phyloP scores from a whole-genome alignment of 1,140 invertebrate species.

The Apis cerana region DNA sequence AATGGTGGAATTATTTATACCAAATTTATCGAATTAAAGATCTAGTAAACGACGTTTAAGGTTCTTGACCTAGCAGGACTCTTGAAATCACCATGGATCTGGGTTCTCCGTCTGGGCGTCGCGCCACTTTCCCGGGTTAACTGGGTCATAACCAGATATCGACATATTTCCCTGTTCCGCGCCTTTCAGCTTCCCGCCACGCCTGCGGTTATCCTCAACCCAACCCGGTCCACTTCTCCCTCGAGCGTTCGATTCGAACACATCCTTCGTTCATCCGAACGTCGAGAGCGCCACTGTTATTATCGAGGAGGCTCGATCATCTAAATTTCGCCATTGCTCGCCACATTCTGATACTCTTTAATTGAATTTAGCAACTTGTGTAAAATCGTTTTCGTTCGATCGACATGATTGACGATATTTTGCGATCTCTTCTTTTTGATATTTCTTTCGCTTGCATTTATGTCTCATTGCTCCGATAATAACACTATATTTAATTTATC shows the following conservation, averaged over 20 bases:
- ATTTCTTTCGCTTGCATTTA: not conserved
- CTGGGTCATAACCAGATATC: slow-evolving; percentile 61
- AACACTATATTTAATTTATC: no score
- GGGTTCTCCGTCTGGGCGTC: slow-evolving; percentile 17
- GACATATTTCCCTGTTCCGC: slow-evolving; percentile 49
- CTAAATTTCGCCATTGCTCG: no score
- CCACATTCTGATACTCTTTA: no score
- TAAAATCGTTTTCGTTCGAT: no score
- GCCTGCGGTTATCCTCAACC: slow-evolving; percentile 27
- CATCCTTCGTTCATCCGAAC: not conserved
- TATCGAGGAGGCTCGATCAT: not conserved
- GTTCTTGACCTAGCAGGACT: not conserved
- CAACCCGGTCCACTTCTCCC: not conserved
- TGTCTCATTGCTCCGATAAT: no score
- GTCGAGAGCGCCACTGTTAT: no score
- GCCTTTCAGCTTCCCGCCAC: slow-evolving; percentile 26
- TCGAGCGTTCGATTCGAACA: not conserved
- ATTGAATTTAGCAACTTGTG: no score
- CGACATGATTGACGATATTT: no score
- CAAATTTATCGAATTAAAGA: no score
- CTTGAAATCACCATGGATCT: not conserved
- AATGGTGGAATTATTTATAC: no score
- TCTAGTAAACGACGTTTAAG: not conserved
- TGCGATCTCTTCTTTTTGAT: no score
- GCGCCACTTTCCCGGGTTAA: slow-evolving; percentile 59